Evolutionary conservation across 2,113 vertebrate genomes (phyloP).

Genomic region (Alethe castanea): DNA sequence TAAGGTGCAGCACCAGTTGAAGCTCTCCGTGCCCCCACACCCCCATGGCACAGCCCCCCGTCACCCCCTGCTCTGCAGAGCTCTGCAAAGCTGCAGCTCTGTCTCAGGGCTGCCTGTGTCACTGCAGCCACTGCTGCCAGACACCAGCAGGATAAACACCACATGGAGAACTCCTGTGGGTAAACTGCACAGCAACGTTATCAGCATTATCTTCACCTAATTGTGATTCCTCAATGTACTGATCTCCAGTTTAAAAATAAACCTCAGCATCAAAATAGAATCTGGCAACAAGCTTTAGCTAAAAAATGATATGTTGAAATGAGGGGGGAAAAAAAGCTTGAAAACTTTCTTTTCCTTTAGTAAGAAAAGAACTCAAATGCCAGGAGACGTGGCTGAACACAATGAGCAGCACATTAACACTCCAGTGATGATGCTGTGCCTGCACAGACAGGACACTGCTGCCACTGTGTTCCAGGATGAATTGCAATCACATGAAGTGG

Average conservation of each 20-base stretch:
- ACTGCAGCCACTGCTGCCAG: too few species aligned
- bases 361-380: background rate
- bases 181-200: background rate
- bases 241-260: background rate
- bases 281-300: background rate
- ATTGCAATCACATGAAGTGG: fast-evolving
- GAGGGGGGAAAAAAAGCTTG: background rate
- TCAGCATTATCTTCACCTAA: background rate
- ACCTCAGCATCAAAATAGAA: background rate
- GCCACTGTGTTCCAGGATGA: background rate
- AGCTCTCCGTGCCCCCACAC: too few species aligned
- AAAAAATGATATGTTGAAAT: background rate
- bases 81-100: background rate
- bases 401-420: background rate
- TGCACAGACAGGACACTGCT: background rate
- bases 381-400: background rate
- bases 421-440: fast-evolving
- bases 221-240: background rate
- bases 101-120: background rate
- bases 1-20: too few species aligned
- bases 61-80: background rate
- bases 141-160: background rate
- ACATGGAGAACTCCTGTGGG: background rate
- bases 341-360: background rate
- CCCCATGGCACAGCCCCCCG: too few species aligned